These are phyloP conservation scores for Drosophila arawakana DNA, from an alignment of 1,140 invertebrate species.

Conservation along the genomic window DNA sequence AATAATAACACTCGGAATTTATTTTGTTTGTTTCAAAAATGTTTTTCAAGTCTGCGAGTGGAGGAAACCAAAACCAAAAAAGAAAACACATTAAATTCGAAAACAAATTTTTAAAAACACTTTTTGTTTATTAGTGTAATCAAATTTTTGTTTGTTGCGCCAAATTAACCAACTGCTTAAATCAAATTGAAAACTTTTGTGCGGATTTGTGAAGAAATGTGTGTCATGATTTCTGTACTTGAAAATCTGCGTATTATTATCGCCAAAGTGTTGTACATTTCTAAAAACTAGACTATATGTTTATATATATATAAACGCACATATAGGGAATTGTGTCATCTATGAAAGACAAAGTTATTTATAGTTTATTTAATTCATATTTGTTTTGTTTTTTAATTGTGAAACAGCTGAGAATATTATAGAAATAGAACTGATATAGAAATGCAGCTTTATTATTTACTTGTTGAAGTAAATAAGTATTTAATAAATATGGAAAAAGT, in stretches of 20 bases:
- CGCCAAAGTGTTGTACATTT: slow-evolving; percentile 6
- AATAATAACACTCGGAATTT: slow-evolving; percentile 6
- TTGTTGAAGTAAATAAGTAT: background rate
- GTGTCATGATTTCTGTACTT: slow-evolving; percentile 14
- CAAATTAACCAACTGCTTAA: slow-evolving; percentile 39
- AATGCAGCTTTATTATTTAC: background rate
- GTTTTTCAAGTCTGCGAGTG: background rate
- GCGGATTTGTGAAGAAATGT: slow-evolving; percentile 4
- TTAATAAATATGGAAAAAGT: background rate
- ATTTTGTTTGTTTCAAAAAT: slow-evolving; percentile 2
- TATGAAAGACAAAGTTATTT: slow-evolving; percentile 22
- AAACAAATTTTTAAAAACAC: slow-evolving; percentile 10
- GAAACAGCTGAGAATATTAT: slow-evolving; percentile 8
- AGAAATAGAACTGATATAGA: background rate
- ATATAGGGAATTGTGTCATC: slow-evolving; percentile 40
- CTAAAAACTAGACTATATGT: too few relatives aligned
- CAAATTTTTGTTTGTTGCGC: slow-evolving; percentile 10
- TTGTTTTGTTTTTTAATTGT: slow-evolving; percentile 22
- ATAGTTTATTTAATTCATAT: slow-evolving; percentile 16
- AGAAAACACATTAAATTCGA: slow-evolving; percentile 3
- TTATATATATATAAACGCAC: background rate
- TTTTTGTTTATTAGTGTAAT: slow-evolving; percentile 29
- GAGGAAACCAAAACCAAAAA: too few relatives aligned
- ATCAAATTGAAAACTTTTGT: slow-evolving; percentile 11
- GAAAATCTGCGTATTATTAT: slow-evolving; percentile 32